Evolutionary conservation across 2,797 vertebrate species (phyloP).

Genomic region (Erpetoichthys calabaricus): DNA sequence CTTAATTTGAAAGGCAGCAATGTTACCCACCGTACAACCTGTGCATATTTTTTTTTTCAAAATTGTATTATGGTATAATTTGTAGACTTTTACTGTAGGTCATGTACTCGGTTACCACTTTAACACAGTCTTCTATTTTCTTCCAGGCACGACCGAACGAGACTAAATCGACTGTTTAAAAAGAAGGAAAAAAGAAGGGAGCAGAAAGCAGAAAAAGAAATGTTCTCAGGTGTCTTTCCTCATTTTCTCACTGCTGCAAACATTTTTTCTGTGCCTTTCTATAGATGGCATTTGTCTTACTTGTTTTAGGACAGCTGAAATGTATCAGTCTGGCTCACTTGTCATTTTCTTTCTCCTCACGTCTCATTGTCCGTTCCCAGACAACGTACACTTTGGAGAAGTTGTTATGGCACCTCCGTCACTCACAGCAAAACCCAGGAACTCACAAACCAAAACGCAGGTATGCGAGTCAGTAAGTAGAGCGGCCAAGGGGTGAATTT

Average conservation of each 20-base stretch:
- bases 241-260: background rate
- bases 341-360: background rate
- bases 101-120: too few species aligned
- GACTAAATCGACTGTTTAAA: conserved; percentile 44
- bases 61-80: conserved; percentile 1
- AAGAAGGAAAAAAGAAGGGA: conserved; percentile 52
- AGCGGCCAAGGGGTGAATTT: background rate
- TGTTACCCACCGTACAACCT: too few species aligned
- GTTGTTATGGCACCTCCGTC: conserved; percentile 70
- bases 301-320: too few species aligned
- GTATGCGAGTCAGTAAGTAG: too few species aligned
- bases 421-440: conserved; percentile 63
- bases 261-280: background rate
- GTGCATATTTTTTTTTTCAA: too few species aligned
- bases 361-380: too few species aligned
- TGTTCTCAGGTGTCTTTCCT: conserved; percentile 50
- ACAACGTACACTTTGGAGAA: conserved; percentile 71
- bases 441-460: conserved; percentile 32
- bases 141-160: conserved; percentile 52
- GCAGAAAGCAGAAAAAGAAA: conserved; percentile 52
- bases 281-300: too few species aligned
- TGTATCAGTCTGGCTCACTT: background rate
- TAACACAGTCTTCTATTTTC: conserved; percentile 4
- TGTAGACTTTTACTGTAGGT: too few species aligned
- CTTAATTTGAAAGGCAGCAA: too few species aligned